Conservation (phyloP, 2,797 vertebrate genomes). For the Gymnopithys bicolor region DNA sequence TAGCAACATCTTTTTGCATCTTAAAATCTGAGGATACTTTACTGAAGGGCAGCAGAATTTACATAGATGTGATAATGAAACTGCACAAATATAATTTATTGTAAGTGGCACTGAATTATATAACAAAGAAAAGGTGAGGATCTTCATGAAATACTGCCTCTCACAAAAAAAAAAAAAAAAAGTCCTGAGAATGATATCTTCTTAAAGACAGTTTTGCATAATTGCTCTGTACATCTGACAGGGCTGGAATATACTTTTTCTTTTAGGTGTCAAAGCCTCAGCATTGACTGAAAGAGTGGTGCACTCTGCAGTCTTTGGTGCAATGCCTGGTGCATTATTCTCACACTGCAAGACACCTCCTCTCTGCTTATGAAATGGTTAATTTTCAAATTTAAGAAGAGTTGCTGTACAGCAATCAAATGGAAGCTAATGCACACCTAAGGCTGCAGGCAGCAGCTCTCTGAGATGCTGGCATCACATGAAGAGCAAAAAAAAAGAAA, state of each 20-base stretch:
- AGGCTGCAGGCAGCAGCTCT: slow-evolving; percentile 23
- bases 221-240: slow-evolving; percentile 29
- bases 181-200: neutral
- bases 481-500: neutral
- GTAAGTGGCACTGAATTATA: neutral
- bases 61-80: slow-evolving; percentile 13
- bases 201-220: slow-evolving; percentile 36
- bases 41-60: slow-evolving; percentile 14
- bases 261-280: slow-evolving; percentile 37
- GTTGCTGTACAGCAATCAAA: slow-evolving; percentile 55
- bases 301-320: slow-evolving; percentile 65
- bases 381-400: slow-evolving; percentile 63
- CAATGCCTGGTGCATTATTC: slow-evolving; percentile 66
- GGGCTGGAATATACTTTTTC: slow-evolving; percentile 28
- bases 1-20: neutral
- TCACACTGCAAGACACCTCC: neutral
- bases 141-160: slow-evolving; percentile 23
- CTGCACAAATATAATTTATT: slow-evolving; percentile 25
- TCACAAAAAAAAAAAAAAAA: neutral
- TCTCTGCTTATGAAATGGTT: slow-evolving; percentile 48
- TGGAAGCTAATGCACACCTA: slow-evolving; percentile 46
- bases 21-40: neutral
- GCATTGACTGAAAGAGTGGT: slow-evolving; percentile 31
- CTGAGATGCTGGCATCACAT: rapidly evolving
- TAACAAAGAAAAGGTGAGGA: slow-evolving; percentile 4